Base-by-base conservation (phyloP, 2,113 vertebrate species). In the Peromyscus polionotus region DNA sequence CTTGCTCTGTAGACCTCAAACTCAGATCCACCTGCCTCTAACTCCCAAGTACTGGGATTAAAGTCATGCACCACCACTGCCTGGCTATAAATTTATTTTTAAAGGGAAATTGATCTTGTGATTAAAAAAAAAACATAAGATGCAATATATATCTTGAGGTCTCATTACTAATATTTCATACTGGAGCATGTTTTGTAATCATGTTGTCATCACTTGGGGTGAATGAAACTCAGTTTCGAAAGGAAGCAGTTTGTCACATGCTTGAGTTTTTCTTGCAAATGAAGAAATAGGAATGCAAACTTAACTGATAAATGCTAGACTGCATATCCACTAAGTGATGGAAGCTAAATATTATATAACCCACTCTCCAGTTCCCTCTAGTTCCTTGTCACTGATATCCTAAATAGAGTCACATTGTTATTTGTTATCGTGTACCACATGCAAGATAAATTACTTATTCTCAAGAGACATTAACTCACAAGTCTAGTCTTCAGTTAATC, bases 131-230 rank as follows among this genome's bases (percentile, higher is more conserved):
- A n/a, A n/a, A 59, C 36, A 63, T 90, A 77, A 80, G 28, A 83
- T 86, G 5, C 36, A 16, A 17, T 57, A 57, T 68, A 70, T 92
- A 6, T 31, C 63, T 31, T 93, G 10, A 22, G 26, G 85, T 94
- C 45, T 76, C 22, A 92, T 16, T 59, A 28, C 26, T 88, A 85
- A 68, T 63, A 93, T 96, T 92, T 94, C 26, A 83, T 42, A 16
- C 8, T 42, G 54, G 45, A 91, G 79, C n/a, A 4, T 80, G 73
- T 3, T 76, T 89, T 86, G 70, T 39, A 79, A 48, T 93, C 8
- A 45, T 57, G 45, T 61, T 75, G 28, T 26, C 42, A 28, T 42
- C 42, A 88, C 75, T 88, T 91, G 45, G 68, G 19, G 72, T 91
- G 59, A 61, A 91, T 67, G 63, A 83, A 95, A 57, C 72, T 84